Percentiles rank a stretch among this genome's conserved stretches.
These are phyloP conservation scores for Malaclemys terrapin DNA, from an alignment of 2,113 vertebrate genomes.

Conservation along the genomic window DNA sequence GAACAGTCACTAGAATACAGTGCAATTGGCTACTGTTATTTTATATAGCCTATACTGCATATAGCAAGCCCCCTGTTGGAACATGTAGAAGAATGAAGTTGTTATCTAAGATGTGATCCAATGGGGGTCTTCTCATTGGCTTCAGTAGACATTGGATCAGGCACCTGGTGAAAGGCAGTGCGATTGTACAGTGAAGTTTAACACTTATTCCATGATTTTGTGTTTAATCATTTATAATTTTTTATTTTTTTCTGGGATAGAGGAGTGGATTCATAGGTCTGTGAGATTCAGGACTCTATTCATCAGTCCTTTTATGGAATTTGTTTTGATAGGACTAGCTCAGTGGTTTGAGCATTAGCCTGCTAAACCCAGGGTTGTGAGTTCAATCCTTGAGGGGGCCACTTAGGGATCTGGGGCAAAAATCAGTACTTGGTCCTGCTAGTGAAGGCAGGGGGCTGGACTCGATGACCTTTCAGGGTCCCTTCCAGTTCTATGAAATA, in stretches of 20 bases:
- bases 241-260: neutral
- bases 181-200: neutral
- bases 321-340: neutral
- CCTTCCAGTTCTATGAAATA: too few relatives aligned
- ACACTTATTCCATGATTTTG: neutral
- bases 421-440: too few relatives aligned
- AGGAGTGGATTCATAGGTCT: neutral
- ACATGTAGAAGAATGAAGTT: slow-evolving; percentile 23
- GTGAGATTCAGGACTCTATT: neutral
- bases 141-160: neutral
- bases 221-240: neutral
- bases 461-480: too few relatives aligned
- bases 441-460: too few relatives aligned
- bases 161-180: neutral
- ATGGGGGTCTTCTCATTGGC: neutral
- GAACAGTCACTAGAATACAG: neutral
- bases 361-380: too few relatives aligned
- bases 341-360: too few relatives aligned
- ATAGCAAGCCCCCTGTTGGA: slow-evolving; percentile 21
- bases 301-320: neutral
- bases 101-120: neutral
- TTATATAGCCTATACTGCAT: slow-evolving; percentile 25
- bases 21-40: neutral
- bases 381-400: too few relatives aligned
- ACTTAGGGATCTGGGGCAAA: too few relatives aligned